Evolutionary conservation across 2,888 invertebrate genomes (phyloP), one percentile per base, ranked within the genome.

Genomic region (Dysmachus trigonus): DNA sequence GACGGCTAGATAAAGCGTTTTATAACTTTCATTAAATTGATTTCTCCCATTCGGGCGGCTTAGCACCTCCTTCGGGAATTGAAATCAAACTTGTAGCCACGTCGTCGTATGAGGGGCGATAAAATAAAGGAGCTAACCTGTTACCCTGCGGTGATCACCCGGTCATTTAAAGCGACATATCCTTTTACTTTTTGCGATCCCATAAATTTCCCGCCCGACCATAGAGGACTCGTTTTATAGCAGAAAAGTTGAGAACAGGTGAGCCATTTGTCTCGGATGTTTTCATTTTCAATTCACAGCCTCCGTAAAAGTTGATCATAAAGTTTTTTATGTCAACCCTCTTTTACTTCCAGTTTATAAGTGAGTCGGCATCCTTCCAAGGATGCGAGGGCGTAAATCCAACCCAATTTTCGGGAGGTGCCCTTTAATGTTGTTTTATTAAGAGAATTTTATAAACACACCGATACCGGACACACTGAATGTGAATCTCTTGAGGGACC

Each of bases 251-350:
- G 79, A 30, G 51, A 79, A 79, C 79, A 51, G 47, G 79, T 79
- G 79, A 51, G 51, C 47, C 79, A 79, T 79, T 79, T 79, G 51
- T 79, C 79, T 79, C 30, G 79, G 79, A 79, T 31, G 51, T 79
- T 79, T n/a, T 79, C 79, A 79, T 79, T 79, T 79, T 79, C 79
- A 79, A 79, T 79, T 79, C 79, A 79, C 79, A 51, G 79, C 38
- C 8, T n/a, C 79, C 41, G 27, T 47, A 79, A 79, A 79, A 31
- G 30, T 27, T 79, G 79, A 79, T 79, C 79, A 79, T 79, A 79
- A 79, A 79, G 51, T 79, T 79, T 79, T 41, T 79, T 79, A 79
- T 79, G 79, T 79, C 79, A 79, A 79, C 31, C 79, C 79, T 79
- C 47, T 27, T 79, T 79, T 47, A 47, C 30, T 47, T 47, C 30